These are phyloP conservation scores for Leptinotarsa haldemani DNA, from an alignment of 2,888 invertebrate genomes.

Conservation along the genomic window DNA sequence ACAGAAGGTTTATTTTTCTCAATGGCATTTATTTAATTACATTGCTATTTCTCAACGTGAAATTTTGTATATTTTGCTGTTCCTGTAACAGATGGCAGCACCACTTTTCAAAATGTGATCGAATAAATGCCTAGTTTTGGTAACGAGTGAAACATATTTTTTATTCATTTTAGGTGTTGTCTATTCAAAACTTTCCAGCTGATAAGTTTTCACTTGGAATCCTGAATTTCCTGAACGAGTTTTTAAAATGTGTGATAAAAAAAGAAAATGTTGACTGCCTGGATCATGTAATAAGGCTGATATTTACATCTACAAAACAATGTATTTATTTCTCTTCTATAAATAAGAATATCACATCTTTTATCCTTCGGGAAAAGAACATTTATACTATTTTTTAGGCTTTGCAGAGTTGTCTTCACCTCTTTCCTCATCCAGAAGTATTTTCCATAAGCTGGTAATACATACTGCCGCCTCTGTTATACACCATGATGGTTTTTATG, in stretches of 20 bases:
- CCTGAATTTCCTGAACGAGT: conserved; percentile 34
- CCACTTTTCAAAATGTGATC: too few relatives aligned
- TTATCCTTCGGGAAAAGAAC: too few relatives aligned
- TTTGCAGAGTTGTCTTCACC: conserved; percentile 40
- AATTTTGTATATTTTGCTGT: neutral
- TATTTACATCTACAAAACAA: conserved; percentile 31
- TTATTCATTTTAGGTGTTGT: neutral
- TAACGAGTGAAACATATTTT: neutral
- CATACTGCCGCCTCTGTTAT: conserved; percentile 48
- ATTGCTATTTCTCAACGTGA: neutral
- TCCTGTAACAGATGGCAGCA: too few relatives aligned
- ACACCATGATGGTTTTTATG: conserved; percentile 44
- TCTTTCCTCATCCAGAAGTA: conserved; percentile 31
- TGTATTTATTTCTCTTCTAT: conserved; percentile 24
- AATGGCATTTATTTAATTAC: neutral
- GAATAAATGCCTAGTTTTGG: too few relatives aligned
- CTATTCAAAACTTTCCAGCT: neutral
- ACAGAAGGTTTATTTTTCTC: neutral
- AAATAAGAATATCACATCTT: too few relatives aligned
- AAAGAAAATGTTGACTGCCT: conserved; percentile 16
- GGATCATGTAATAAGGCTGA: conserved; percentile 24
- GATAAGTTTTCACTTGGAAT: conserved; percentile 29
- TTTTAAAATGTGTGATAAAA: conserved; percentile 27
- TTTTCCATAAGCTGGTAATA: conserved; percentile 49
- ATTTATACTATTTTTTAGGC: conserved; percentile 34